Base-by-base conservation (phyloP, 2,888 invertebrate genomes). In the Caenorhabditis zanzibari region DNA sequence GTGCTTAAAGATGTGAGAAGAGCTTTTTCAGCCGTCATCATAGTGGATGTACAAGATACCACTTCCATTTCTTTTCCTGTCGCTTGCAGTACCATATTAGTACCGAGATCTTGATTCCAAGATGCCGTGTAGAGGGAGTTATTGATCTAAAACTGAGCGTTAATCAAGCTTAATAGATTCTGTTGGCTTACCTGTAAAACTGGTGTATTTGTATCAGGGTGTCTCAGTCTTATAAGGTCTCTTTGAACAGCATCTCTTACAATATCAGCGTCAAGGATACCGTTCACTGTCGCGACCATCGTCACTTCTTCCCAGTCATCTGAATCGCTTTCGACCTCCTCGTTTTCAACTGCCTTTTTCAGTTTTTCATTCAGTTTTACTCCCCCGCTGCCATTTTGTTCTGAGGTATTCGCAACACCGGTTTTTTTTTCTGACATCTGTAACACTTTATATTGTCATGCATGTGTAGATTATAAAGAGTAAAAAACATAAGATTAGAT, bases 241-340 rank as follows among this genome's bases (percentile, higher is more conserved):
- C 66, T 56, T 10, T 71, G 52, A 4, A 89, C 83, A 2, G 88
- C 87, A 22, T 87, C 83, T 14, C 87, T 82, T 3, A 90, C 86
- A 7, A 82, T 32, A 16, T 86, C 85, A 1, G 90, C 89, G 58
- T 90, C 90, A 3, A 90, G 76, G n/a, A 90, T 88, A 47, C 90
- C 90, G 69, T 90, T 88, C 19, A 90, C 88, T 54, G 86, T 84
- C 2, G 85, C 86, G 0, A 90, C 80, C 84, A 90, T 82, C 14
- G 84, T 86, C 24, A 82, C 74, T 52, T 90, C 90, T 63, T 90
- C 90, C 87, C 86, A 90, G 44, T 90, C 90, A 16, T 88, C 89
- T 9, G 80, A 82, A 66, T 66, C 47, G 1, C 69, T 77, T 0
- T 68, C 80, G 5, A 56, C 72, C 12, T 38, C 66, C 12, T 28